phyloP scores from a whole-genome alignment of 2,113 vertebrate species.

The Sarotherodon lohbergeri region DNA sequence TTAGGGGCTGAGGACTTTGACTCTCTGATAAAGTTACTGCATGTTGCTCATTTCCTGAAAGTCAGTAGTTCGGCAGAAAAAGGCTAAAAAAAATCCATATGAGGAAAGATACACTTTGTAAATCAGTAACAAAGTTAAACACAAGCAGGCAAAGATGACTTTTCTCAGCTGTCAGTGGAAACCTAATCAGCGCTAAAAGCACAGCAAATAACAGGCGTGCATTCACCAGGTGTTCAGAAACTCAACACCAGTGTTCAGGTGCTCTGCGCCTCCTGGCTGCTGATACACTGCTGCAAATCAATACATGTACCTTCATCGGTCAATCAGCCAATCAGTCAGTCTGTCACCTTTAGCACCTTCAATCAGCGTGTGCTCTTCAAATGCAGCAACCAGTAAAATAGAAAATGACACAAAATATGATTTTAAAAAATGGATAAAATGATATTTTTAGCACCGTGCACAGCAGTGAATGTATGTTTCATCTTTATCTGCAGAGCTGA shows the following conservation, averaged over 20 bases:
- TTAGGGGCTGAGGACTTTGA: background rate
- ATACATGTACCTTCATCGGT: background rate
- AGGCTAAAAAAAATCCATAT: background rate
- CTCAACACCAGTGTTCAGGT: background rate
- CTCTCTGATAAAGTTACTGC: fast-evolving
- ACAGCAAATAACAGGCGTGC: background rate
- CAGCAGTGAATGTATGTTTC: background rate
- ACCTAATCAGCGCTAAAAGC: background rate
- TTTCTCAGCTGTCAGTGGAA: background rate
- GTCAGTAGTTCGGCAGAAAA: background rate
- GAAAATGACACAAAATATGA: fast-evolving
- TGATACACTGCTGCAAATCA: background rate
- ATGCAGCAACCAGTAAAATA: fast-evolving
- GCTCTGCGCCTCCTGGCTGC: background rate
- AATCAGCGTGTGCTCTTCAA: background rate
- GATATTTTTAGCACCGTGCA: fast-evolving
- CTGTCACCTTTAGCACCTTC: background rate
- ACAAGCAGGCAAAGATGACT: background rate
- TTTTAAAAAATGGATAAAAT: background rate
- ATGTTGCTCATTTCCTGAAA: background rate
- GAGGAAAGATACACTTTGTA: background rate
- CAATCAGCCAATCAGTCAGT: background rate
- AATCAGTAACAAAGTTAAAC: background rate
- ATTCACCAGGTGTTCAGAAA: background rate
- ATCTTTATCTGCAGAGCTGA: background rate